Percentiles rank a stretch among this genome's conserved stretches.
Evolutionary conservation across 2,888 invertebrate genomes (phyloP).

Genomic region (Chymomyza procnemis): DNA sequence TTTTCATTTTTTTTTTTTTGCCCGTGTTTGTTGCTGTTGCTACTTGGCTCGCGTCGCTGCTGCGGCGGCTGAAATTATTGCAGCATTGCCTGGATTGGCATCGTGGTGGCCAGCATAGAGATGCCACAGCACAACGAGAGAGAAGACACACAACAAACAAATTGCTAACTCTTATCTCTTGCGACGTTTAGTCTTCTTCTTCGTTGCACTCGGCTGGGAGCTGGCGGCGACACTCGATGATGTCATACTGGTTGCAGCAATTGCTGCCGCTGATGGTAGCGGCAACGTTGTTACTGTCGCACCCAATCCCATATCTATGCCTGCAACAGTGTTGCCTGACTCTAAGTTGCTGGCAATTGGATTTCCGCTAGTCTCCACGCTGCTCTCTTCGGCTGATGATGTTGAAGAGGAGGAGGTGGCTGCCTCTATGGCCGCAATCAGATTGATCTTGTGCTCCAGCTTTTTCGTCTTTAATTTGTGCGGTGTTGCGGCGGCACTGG

Average conservation of each 20-base stretch:
- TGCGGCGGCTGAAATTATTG: background rate
- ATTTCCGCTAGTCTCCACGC: slow-evolving; percentile 51
- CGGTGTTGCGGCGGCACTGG: slow-evolving; percentile 27
- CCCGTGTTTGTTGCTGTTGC: background rate
- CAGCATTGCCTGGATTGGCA: slow-evolving; percentile 7
- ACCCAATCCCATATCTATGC: slow-evolving; percentile 2
- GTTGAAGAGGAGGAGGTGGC: slow-evolving; percentile 73
- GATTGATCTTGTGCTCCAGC: slow-evolving; percentile 75
- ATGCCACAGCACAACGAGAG: slow-evolving; percentile 76
- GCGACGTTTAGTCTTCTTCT: slow-evolving; percentile 78
- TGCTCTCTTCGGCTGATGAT: slow-evolving; percentile 75
- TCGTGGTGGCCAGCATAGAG: slow-evolving; percentile 66
- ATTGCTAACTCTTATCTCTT: slow-evolving; percentile 79
- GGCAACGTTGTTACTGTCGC: slow-evolving; percentile 8
- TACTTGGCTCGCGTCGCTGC: slow-evolving; percentile 3
- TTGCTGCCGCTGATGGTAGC: slow-evolving; percentile 3
- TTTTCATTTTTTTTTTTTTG: background rate
- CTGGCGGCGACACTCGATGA: slow-evolving; percentile 30
- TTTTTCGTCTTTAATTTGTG: slow-evolving; percentile 74
- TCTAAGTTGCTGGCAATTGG: slow-evolving; percentile 31
- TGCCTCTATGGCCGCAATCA: slow-evolving; percentile 75
- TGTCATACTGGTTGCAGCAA: slow-evolving; percentile 9
- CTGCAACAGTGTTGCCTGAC: slow-evolving; percentile 18
- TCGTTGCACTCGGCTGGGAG: slow-evolving; percentile 67
- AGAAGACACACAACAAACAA: slow-evolving; percentile 78